Conservation (phyloP, 1,140 invertebrate genomes). For the Proctacanthus coquilletti region DNA sequence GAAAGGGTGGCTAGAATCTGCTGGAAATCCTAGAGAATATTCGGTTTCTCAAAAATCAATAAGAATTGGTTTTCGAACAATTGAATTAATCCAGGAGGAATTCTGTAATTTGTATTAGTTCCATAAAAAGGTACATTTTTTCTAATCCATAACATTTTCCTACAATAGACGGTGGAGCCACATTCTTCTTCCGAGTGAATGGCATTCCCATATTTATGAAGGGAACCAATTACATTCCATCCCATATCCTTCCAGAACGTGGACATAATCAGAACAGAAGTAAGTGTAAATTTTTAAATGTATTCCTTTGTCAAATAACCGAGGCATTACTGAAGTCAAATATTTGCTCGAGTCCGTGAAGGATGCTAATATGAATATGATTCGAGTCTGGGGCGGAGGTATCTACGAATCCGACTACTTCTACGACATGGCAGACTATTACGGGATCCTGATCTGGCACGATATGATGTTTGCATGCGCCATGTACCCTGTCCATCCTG, state of each 20-base stretch:
- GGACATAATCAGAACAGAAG: slow-evolving; percentile 31
- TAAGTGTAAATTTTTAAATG: slow-evolving; percentile 9
- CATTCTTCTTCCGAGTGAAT: slow-evolving; percentile 86
- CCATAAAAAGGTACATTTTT: neutral
- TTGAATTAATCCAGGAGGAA: slow-evolving; percentile 59
- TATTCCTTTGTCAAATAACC: neutral
- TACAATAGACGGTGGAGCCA: slow-evolving; percentile 39
- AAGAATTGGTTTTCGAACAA: slow-evolving; percentile 71
- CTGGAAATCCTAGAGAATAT: slow-evolving; percentile 16
- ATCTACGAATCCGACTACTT: slow-evolving; percentile 87
- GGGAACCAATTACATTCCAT: slow-evolving; percentile 92
- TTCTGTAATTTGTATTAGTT: slow-evolving; percentile 35
- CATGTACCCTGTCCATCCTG: slow-evolving; percentile 70
- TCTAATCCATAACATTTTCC: neutral
- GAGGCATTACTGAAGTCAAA: slow-evolving; percentile 21
- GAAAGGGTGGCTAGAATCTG: slow-evolving; percentile 13
- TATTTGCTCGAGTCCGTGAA: slow-evolving; percentile 54
- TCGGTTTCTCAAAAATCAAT: slow-evolving; percentile 29
- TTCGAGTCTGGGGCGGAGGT: slow-evolving; percentile 96
- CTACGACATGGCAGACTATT: slow-evolving; percentile 68
- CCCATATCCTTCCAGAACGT: slow-evolving; percentile 70
- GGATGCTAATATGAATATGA: slow-evolving; percentile 80
- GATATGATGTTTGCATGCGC: slow-evolving; percentile 97
- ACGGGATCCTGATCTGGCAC: slow-evolving; percentile 78
- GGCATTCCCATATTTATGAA: slow-evolving; percentile 83